phyloP scores from a whole-genome alignment of 2,113 vertebrate genomes.

The Dicerorhinus sumatrensis region DNA sequence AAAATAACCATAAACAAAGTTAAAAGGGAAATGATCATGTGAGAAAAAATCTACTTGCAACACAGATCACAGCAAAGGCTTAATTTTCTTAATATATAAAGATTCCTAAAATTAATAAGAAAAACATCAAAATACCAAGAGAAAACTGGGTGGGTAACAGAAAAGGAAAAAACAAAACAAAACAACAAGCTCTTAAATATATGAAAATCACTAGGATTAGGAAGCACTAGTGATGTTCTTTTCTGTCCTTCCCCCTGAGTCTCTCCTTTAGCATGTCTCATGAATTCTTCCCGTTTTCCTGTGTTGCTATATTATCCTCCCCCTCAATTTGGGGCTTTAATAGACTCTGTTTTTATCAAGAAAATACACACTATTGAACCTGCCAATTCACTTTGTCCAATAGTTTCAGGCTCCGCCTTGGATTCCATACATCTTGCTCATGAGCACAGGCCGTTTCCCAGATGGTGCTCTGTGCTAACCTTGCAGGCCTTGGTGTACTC shows the following conservation, averaged over 20 bases:
- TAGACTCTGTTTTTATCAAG: neutral
- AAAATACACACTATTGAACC: neutral
- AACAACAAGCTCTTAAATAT: no score
- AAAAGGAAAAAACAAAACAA: neutral
- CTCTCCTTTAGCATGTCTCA: neutral
- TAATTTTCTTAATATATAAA: neutral
- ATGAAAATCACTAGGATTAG: neutral
- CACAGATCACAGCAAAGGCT: neutral
- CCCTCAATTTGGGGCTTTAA: neutral
- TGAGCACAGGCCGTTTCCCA: neutral
- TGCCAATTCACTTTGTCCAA: neutral
- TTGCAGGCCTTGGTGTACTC: neutral
- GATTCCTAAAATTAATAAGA: neutral
- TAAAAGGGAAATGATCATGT: neutral
- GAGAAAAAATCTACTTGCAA: neutral
- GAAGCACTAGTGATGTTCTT: neutral
- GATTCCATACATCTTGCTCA: neutral
- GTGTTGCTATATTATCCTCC: neutral
- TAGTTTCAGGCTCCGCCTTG: neutral
- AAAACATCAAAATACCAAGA: neutral
- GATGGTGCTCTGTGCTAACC: neutral
- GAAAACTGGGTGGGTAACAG: neutral
- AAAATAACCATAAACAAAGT: neutral
- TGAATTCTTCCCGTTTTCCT: neutral
- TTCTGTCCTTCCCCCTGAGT: neutral